Evolutionary conservation across 2,113 vertebrate species (phyloP).

Genomic region (Todiramphus saurophagus): DNA sequence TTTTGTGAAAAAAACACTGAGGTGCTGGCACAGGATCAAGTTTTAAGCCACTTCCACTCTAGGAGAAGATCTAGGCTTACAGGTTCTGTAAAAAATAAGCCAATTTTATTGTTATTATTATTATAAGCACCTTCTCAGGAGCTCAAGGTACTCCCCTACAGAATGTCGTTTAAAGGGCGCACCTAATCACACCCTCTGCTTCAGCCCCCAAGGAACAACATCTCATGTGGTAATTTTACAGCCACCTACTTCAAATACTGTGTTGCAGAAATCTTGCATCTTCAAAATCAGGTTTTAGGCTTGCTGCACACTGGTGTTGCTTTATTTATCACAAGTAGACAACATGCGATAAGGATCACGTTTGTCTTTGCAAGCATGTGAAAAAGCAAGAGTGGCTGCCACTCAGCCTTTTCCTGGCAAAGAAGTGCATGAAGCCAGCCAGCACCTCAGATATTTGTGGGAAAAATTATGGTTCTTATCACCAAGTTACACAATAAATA

Average conservation of each 20-base stretch:
- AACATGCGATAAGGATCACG: neutral
- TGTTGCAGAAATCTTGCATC: neutral
- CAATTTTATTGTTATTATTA: neutral
- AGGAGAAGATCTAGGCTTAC: neutral
- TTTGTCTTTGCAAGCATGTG: neutral
- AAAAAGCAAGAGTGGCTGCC: neutral
- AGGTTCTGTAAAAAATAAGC: neutral
- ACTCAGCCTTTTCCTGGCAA: slow-evolving; percentile 5
- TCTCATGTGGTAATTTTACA: neutral
- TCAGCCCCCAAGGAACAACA: neutral
- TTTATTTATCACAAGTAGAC: neutral
- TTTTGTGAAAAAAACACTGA: neutral
- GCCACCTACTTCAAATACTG: neutral
- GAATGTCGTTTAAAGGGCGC: neutral
- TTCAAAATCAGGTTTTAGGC: neutral
- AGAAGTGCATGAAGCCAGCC: rapidly evolving
- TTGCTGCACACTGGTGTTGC: neutral
- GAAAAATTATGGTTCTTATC: slow-evolving; percentile 16
- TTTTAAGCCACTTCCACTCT: neutral
- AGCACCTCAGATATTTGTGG: slow-evolving; percentile 2
- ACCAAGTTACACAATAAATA: neutral
- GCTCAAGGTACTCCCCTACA: neutral
- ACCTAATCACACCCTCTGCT: neutral
- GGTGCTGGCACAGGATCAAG: neutral
- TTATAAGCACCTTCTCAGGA: neutral